phyloP scores from a whole-genome alignment of 2,888 invertebrate species.

The Eristalis tenax region DNA sequence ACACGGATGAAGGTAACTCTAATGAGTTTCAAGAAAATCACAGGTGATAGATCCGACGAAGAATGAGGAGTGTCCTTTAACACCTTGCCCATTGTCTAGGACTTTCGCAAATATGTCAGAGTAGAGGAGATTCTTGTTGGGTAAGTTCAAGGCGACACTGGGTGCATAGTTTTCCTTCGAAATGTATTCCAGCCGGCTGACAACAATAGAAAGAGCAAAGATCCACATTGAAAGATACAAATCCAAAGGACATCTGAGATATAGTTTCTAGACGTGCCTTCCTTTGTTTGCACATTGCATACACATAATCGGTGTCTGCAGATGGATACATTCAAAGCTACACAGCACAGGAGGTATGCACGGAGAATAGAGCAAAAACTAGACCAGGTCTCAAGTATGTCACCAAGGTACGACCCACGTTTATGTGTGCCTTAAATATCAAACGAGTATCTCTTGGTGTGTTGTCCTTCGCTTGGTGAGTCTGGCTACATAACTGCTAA shows the following conservation, averaged over 20 bases:
- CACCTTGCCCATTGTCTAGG: constrained; percentile 45
- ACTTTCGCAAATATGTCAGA: constrained; percentile 14
- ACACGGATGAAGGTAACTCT: background rate
- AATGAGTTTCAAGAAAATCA: constrained; percentile 33
- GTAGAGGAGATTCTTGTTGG: constrained; percentile 17
- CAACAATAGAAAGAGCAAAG: constrained; percentile 45
- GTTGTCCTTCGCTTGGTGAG: constrained; percentile 4
- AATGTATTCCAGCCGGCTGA: constrained; percentile 10
- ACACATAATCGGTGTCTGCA: background rate
- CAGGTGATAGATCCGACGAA: constrained; percentile 42
- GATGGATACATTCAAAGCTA: background rate
- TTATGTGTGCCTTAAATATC: constrained; percentile 39
- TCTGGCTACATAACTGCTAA: background rate
- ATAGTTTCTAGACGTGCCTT: constrained; percentile 45
- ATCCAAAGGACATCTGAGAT: constrained; percentile 66
- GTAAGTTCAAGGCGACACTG: constrained; percentile 59
- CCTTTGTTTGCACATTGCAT: constrained; percentile 19
- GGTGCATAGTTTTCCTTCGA: constrained; percentile 12
- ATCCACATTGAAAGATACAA: constrained; percentile 50
- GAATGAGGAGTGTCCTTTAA: constrained; percentile 33
- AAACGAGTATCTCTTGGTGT: constrained; percentile 38
- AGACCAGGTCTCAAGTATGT: constrained; percentile 67
- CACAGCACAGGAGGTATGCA: background rate
- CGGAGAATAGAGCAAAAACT: constrained; percentile 36
- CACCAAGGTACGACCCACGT: constrained; percentile 34